Conservation (phyloP, 2,888 invertebrate genomes). For the Agonopterix arenella region DNA sequence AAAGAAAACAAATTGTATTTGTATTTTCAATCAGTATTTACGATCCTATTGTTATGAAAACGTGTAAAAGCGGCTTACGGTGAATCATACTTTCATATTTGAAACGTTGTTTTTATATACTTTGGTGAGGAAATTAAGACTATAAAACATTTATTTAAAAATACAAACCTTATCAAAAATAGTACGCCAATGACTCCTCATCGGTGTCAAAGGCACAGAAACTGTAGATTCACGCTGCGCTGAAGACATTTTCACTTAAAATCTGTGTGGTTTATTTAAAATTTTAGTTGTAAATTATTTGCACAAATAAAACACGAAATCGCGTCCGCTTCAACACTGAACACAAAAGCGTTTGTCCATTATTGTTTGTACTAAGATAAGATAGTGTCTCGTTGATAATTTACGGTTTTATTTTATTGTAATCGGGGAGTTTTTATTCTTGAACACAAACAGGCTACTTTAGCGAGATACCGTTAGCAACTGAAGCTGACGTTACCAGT, state of each 20-base stretch:
- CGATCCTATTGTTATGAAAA: neutral
- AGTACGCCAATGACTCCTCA: constrained; percentile 67
- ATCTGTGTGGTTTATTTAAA: constrained; percentile 19
- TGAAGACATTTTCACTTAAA: constrained; percentile 53
- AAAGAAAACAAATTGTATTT: neutral
- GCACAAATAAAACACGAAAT: constrained; percentile 31
- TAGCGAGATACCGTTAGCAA: constrained; percentile 30
- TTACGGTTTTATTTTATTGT: constrained; percentile 20
- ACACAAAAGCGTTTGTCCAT: constrained; percentile 38
- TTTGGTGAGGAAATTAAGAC: constrained; percentile 9
- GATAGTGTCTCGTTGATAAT: constrained; percentile 32
- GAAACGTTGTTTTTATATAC: neutral
- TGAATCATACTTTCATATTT: neutral
- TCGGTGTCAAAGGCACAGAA: constrained; percentile 61
- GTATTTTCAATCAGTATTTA: neutral
- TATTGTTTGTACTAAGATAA: constrained; percentile 46
- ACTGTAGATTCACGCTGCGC: constrained; percentile 53
- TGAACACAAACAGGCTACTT: constrained; percentile 17
- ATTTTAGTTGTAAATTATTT: constrained; percentile 19
- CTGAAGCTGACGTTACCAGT: constrained; percentile 10
- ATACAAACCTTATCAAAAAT: constrained; percentile 65
- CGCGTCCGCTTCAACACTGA: constrained; percentile 19
- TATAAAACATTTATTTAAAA: too few species aligned
- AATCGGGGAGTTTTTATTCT: constrained; percentile 12
- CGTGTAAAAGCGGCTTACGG: too few species aligned